Base-by-base conservation (phyloP, 2,797 vertebrate species). In the Cyprinella venusta region DNA sequence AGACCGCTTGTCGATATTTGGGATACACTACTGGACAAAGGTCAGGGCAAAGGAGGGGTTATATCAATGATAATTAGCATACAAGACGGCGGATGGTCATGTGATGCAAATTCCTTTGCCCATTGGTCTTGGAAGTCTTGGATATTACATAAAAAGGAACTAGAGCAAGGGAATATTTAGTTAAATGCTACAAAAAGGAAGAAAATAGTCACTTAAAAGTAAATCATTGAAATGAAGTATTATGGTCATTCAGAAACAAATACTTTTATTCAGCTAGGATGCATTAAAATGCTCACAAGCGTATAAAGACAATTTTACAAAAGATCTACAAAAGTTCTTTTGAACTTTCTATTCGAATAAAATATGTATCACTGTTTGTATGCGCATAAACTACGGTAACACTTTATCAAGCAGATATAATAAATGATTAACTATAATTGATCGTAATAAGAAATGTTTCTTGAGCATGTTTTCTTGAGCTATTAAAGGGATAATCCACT, bases 31-130 rank as follows among this genome's bases (percentile, higher is more conserved):
- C 1, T 69, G 72, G 38, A 77, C 81, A 83, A 48, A 83, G 81
- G 81, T 76, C 81, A 69, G 50, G 18, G 52, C 16, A 30, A n/a
- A 38, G 50, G 75, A 63, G 75, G 42, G 75, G 52, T 77, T 61
- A 69, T 70, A 77, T 77, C 75, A 71, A 83, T 83, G 75, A 52
- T 63, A 75, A 83, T 83, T 83, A 83, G 38, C 74, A 83, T 76
- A 36, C 38, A 18, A 36, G 36, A 24, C 5, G 8, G 38, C 16
- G 36, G 48, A 4, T 69, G 3, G 36, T 83, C 72, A 48, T 10
- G 19, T 61, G 52, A 33, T 36, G 50, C 72, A 69, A 82, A 69
- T 76, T 68, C 48, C 63, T 76, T 59, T n/a, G 33, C 10, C 64
- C 5, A 24, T 38, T 69, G 45, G 30, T 80, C 63, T 67, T 67